Conservation (phyloP, 2,888 invertebrate genomes). For the Magallana nippona region DNA sequence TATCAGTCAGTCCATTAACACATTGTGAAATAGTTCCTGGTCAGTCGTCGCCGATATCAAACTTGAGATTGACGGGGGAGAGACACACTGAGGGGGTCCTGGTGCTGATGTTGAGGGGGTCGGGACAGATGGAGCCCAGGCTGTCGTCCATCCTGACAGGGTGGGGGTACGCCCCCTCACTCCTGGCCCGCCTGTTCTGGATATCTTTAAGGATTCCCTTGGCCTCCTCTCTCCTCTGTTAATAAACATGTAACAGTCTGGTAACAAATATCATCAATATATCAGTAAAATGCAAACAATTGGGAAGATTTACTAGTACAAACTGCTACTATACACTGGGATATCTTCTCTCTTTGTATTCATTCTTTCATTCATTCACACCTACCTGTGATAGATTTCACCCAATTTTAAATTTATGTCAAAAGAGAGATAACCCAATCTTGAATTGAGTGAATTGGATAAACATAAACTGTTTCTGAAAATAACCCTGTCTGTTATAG, state of each 20-base stretch:
- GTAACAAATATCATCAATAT: neutral
- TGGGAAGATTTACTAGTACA: too few species aligned
- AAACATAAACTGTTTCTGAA: too few species aligned
- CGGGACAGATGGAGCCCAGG: conserved; percentile 67
- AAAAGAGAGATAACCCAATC: too few species aligned
- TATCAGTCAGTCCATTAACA: too few species aligned
- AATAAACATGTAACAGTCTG: neutral
- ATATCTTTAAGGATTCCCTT: conserved; percentile 92
- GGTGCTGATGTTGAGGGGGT: conserved; percentile 61
- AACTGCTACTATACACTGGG: too few species aligned
- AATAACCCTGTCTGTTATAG: too few species aligned
- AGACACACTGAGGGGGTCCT: conserved; percentile 64
- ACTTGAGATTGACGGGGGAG: conserved; percentile 68
- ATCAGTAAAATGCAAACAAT: neutral
- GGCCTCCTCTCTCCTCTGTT: conserved; percentile 93
- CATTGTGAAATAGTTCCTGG: too few species aligned
- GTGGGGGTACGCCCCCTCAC: conserved; percentile 50
- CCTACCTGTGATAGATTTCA: too few species aligned
- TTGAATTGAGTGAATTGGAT: too few species aligned
- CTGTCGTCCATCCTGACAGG: conserved; percentile 70
- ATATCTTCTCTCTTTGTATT: too few species aligned
- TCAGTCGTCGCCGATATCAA: conserved; percentile 47
- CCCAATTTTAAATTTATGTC: too few species aligned
- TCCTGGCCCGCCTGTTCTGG: conserved; percentile 81
- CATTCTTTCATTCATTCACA: too few species aligned